A percentile compares a stretch with the other conserved stretches of the same genome.
These are phyloP conservation scores for Speoplatyrhinus poulsoni DNA, from an alignment of 2,113 vertebrate genomes.

Conservation along the genomic window DNA sequence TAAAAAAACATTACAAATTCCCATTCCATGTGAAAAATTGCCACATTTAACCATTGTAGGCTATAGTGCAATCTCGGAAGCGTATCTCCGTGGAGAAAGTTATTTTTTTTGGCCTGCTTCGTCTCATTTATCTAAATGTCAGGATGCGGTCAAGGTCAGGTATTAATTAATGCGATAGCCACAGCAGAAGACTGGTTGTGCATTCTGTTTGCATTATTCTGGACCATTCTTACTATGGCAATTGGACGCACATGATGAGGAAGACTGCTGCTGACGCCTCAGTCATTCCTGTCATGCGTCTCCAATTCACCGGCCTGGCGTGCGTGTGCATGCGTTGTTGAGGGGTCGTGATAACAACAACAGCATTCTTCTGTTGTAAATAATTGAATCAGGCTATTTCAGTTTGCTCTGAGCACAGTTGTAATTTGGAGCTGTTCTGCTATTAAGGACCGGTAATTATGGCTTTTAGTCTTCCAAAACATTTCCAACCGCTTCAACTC, in stretches of 20 bases:
- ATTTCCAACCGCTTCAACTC: slow-evolving; percentile 51
- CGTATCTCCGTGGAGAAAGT: slow-evolving; percentile 3
- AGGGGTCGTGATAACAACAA: slow-evolving; percentile 37
- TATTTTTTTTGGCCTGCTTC: slow-evolving; percentile 9
- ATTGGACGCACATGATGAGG: slow-evolving; percentile 68
- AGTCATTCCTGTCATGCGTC: slow-evolving; percentile 51
- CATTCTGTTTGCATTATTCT: slow-evolving; percentile 24
- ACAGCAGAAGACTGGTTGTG: slow-evolving; percentile 5
- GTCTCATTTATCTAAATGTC: not conserved
- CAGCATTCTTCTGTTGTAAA: slow-evolving; percentile 65
- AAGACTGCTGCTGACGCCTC: slow-evolving; percentile 23
- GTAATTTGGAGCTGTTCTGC: slow-evolving; percentile 67
- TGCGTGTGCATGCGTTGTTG: not conserved
- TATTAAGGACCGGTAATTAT: slow-evolving; percentile 65
- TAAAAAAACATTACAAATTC: not conserved
- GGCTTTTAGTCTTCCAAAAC: slow-evolving; percentile 62
- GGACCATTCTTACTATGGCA: slow-evolving; percentile 45
- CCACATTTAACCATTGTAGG: not conserved
- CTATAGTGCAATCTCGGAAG: not conserved
- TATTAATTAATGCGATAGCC: slow-evolving; percentile 9
- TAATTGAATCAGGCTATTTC: slow-evolving; percentile 74
- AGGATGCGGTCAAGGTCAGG: slow-evolving; percentile 8
- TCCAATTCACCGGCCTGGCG: slow-evolving; percentile 38
- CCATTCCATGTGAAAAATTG: not conserved
- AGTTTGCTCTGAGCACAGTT: slow-evolving; percentile 53